Evolutionary conservation across 2,888 invertebrate genomes (phyloP).

Genomic region (Napeogenes inachia): DNA sequence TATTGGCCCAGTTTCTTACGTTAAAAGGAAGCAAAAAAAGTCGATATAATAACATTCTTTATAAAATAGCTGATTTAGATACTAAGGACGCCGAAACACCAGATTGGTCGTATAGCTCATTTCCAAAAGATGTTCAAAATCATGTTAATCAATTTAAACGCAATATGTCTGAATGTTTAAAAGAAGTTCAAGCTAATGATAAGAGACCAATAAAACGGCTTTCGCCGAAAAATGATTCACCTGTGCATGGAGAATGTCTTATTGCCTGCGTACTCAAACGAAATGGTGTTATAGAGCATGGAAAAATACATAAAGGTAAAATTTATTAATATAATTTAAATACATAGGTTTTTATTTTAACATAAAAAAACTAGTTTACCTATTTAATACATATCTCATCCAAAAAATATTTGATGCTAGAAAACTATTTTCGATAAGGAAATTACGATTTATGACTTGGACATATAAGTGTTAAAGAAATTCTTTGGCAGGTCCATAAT

Average conservation of each 20-base stretch:
- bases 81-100: slow-evolving; percentile 37
- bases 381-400: no score
- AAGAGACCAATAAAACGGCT: slow-evolving; percentile 50
- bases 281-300: slow-evolving; percentile 57
- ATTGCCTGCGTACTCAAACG: slow-evolving; percentile 68
- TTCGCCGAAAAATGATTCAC: slow-evolving; percentile 60
- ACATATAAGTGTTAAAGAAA: no score
- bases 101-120: slow-evolving; percentile 75
- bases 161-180: slow-evolving; percentile 67
- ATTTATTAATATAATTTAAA: neutral
- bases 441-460: no score
- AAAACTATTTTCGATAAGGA: no score
- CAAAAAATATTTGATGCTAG: no score
- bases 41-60: neutral
- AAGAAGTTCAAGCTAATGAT: slow-evolving; percentile 58
- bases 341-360: no score
- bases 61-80: slow-evolving; percentile 23
- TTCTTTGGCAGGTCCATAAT: no score
- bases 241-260: slow-evolving; percentile 64
- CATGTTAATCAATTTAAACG: slow-evolving; percentile 59
- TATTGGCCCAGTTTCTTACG: no score
- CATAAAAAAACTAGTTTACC: no score
- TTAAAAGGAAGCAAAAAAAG: neutral
- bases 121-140: slow-evolving; percentile 49
- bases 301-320: slow-evolving; percentile 64